Evolutionary conservation across 1,140 invertebrate species (phyloP), one percentile per base, ranked within the genome.

Genomic region (Dryas iulia): DNA sequence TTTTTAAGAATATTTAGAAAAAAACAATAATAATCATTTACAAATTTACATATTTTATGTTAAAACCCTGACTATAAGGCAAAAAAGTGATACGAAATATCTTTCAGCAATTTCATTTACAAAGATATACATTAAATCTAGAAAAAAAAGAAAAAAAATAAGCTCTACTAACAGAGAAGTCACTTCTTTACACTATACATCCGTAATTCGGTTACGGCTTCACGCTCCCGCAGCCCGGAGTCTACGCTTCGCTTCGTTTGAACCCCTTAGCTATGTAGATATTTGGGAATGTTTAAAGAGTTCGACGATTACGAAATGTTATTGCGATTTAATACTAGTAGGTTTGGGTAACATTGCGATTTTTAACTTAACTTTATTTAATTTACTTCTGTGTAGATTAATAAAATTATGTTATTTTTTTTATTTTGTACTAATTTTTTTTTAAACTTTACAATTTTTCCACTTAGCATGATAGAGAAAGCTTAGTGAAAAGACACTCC

Each of bases 271-370:
- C 66, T 69, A 66, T 70, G 60, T 83, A 81, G 74, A 80, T 82
- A 85, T 82, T 82, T 78, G 71, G 74, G 70, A 78, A 81, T 79
- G 77, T 79, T 85, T 82, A 77, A 79, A 81, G 83, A 85, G 78
- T 85, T 85, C 63, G 64, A 56, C 69, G 77, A 81, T 79, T 82
- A 81, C 73, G 66, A 69, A 69, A 69, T 53, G 66, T 53, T 68
- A 61, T 68, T 61, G 39, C 47, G 47, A 67, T 60, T 58, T 60
- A 59, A 60, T 67, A 60, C 21, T 57, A n/a, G n/a, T 52, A 33
- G 53, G 5, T 68, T 53, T 33, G 8, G 25, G 30, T 54, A 59
- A 54, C 12, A 33, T 59, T 18, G 12, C 26, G 56, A 47, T 59
- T 21, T 14, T 18, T 7, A 35, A 35, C 4, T 18, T 47, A 0